Percentiles rank a stretch among this genome's conserved stretches.
These are phyloP conservation scores for Hirudo medicinalis DNA, from an alignment of 1,140 invertebrate genomes.

Conservation along the genomic window DNA sequence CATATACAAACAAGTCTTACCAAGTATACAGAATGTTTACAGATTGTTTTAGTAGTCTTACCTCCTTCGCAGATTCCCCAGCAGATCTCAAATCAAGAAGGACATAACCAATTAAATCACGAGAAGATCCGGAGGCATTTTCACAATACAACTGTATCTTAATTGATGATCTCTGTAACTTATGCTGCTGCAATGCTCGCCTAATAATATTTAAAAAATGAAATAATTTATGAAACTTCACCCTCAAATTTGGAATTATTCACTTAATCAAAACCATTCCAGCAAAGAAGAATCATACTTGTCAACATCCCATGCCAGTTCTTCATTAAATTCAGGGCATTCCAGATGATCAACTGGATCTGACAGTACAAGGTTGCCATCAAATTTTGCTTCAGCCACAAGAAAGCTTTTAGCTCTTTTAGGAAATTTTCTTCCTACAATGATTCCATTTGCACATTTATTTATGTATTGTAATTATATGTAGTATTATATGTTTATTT, in stretches of 20 bases:
- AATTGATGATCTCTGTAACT: constrained; percentile 42
- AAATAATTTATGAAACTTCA: no score
- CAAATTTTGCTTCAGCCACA: constrained; percentile 43
- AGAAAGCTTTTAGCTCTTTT: constrained; percentile 36
- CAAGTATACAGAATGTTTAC: no score
- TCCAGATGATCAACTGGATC: constrained; percentile 42
- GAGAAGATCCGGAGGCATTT: constrained; percentile 33
- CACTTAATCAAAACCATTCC: no score
- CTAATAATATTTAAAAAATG: no score
- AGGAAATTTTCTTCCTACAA: constrained; percentile 40
- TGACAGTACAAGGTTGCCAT: constrained; percentile 43
- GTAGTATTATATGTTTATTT: not conserved
- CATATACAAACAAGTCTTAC: no score
- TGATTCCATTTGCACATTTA: no score
- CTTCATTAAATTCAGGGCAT: constrained; percentile 42
- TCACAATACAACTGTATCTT: constrained; percentile 43
- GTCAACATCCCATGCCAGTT: constrained; percentile 46
- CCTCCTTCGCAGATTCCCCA: constrained; percentile 22
- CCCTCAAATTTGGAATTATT: no score
- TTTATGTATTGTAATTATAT: no score
- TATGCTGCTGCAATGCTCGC: constrained; percentile 39
- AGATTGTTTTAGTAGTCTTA: no score
- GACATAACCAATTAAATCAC: constrained; percentile 43
- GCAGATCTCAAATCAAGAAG: constrained; percentile 43
- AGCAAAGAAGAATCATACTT: constrained; percentile 29